phyloP scores from a whole-genome alignment of 2,797 vertebrate species.

The Phataginus tetradactyla region DNA sequence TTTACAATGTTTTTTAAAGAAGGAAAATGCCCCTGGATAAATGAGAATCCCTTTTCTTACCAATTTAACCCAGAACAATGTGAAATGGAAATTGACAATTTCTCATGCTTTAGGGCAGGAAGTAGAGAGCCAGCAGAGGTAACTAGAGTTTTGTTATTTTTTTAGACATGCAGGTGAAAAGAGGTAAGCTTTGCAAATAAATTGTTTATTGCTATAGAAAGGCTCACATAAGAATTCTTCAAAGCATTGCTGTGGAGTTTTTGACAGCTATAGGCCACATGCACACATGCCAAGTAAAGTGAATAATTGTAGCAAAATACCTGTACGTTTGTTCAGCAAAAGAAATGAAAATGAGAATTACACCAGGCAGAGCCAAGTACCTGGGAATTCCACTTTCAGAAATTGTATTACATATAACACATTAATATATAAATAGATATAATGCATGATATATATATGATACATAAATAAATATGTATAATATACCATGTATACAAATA shows the following conservation, averaged over 20 bases:
- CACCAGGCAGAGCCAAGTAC: neutral
- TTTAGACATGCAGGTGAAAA: neutral
- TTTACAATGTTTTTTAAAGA: neutral
- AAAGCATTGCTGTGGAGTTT: too few relatives aligned
- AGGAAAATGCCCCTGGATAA: neutral
- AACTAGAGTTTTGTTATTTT: neutral
- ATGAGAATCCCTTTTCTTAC: neutral
- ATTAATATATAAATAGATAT: too few relatives aligned
- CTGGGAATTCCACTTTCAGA: neutral
- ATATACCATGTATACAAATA: too few relatives aligned
- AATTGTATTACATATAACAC: neutral
- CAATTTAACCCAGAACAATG: neutral
- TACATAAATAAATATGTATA: too few relatives aligned
- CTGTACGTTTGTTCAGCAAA: neutral
- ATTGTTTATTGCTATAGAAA: accelerated
- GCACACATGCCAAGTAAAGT: accelerated
- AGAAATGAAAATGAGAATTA: neutral
- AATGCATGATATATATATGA: too few relatives aligned
- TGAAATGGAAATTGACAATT: neutral
- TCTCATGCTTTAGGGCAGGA: neutral
- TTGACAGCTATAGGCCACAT: accelerated
- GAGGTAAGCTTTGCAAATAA: neutral
- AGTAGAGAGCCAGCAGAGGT: neutral
- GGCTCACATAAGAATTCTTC: neutral
- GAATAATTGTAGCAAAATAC: neutral